phyloP scores from a whole-genome alignment of 2,888 invertebrate genomes.

The Pandemis heparana region DNA sequence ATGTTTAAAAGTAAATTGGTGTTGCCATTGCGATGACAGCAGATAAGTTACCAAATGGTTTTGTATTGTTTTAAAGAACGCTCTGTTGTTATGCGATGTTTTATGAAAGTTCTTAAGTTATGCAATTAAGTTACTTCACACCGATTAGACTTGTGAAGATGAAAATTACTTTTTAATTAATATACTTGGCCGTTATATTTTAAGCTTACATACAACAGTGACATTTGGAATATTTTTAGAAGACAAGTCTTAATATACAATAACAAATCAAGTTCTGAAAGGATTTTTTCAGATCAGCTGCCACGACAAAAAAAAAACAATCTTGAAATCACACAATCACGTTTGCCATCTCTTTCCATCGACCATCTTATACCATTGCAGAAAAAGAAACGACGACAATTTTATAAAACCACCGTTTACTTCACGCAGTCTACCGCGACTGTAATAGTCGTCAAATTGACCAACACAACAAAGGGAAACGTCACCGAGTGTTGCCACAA shows the following conservation, averaged over 20 bases:
- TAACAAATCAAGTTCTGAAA: too few relatives aligned
- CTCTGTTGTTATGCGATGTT: background rate
- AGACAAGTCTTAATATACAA: too few relatives aligned
- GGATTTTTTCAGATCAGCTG: too few relatives aligned
- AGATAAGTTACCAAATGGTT: constrained; percentile 12
- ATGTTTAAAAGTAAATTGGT: constrained; percentile 42
- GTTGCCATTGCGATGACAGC: constrained; percentile 41
- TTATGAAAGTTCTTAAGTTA: background rate
- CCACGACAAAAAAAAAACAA: too few relatives aligned
- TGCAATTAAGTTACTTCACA: background rate
- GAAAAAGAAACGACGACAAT: background rate
- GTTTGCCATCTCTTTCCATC: background rate
- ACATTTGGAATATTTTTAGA: too few relatives aligned
- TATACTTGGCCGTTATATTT: too few relatives aligned
- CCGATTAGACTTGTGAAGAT: background rate
- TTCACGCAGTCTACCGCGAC: constrained; percentile 2
- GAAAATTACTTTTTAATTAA: too few relatives aligned
- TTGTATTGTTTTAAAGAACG: constrained; percentile 1
- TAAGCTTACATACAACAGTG: too few relatives aligned
- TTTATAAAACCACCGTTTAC: background rate
- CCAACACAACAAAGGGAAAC: constrained; percentile 47
- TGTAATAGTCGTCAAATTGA: constrained; percentile 17
- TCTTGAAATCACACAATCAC: too few relatives aligned
- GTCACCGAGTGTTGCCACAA: constrained; percentile 45
- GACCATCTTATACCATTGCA: background rate